Evolutionary conservation across 2,888 invertebrate genomes (phyloP).

Genomic region (Lamellibrachia columna): DNA sequence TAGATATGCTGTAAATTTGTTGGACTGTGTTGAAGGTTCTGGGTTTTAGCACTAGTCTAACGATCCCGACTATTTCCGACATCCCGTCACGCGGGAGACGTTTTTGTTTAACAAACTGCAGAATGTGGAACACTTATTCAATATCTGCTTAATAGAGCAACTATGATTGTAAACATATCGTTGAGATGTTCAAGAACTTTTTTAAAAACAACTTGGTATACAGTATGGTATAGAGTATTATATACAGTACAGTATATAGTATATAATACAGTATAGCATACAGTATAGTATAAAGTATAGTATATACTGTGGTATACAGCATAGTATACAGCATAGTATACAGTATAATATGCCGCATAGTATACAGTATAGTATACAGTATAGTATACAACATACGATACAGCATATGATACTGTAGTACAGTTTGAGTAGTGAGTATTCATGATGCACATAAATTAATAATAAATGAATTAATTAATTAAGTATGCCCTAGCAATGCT

Average conservation of each 20-base stretch:
- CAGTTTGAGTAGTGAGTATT: neutral
- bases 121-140: too few species aligned
- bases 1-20: neutral
- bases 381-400: neutral
- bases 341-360: neutral
- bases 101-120: too few species aligned
- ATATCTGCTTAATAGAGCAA: too few species aligned
- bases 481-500: too few species aligned
- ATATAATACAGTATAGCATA: neutral
- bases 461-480: too few species aligned
- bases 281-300: neutral
- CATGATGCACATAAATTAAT: too few species aligned
- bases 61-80: too few species aligned
- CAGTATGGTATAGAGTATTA: neutral
- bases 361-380: neutral
- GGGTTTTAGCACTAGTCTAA: too few species aligned
- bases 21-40: too few species aligned
- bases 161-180: too few species aligned
- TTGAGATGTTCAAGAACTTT: too few species aligned
- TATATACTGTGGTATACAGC: neutral
- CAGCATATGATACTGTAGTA: slow-evolving; percentile 17
- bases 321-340: neutral
- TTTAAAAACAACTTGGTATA: neutral
- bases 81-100: too few species aligned
- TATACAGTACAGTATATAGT: neutral